Evolutionary conservation across 2,797 vertebrate genomes (phyloP).

Genomic region (Catharus ustulatus): DNA sequence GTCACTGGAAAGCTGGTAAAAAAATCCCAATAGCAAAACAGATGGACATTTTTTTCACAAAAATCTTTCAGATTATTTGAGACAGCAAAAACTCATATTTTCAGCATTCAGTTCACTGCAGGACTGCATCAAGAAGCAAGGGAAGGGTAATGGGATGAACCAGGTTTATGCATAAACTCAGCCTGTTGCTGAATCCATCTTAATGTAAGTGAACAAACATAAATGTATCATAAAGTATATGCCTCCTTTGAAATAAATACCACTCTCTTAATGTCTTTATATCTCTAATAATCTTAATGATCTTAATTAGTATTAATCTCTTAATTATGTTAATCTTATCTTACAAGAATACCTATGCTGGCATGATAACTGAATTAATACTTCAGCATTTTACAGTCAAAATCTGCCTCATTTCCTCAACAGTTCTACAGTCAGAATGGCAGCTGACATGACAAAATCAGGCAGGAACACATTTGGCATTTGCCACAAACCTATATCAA

Average conservation of each 20-base stretch:
- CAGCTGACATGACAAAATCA: conserved; percentile 31
- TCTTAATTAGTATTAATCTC: neutral
- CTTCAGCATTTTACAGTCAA: neutral
- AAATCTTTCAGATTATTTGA: neutral
- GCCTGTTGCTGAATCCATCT: neutral
- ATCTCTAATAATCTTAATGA: neutral
- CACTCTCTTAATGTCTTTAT: neutral
- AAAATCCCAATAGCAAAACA: neutral
- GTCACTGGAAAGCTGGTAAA: neutral
- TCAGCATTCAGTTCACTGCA: neutral
- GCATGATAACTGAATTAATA: neutral
- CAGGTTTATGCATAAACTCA: neutral
- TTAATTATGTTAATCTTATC: neutral
- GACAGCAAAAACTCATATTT: neutral
- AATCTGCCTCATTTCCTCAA: conserved; percentile 22
- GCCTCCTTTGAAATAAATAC: neutral
- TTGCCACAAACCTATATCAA: conserved; percentile 32
- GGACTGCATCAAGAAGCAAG: neutral
- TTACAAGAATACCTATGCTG: neutral
- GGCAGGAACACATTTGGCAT: conserved; percentile 32
- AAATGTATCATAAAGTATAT: neutral
- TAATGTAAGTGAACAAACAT: neutral
- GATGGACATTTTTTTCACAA: neutral
- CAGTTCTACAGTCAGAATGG: neutral
- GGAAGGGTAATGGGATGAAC: neutral